Conservation (phyloP, 2,113 vertebrate genomes). For the Tringa solitaria region DNA sequence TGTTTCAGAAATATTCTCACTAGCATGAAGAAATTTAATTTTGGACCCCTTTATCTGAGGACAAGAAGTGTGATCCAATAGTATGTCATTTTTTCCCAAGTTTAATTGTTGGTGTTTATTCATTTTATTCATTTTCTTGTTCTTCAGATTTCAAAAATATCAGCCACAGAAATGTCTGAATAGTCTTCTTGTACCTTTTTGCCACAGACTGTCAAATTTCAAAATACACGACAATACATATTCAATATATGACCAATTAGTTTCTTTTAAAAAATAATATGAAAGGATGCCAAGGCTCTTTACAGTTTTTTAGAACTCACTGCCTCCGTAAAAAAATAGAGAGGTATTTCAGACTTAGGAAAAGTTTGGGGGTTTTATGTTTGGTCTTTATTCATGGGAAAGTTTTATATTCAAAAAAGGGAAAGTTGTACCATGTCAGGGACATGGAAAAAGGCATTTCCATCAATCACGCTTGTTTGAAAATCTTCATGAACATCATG, state of each 20-base stretch:
- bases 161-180: background rate
- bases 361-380: background rate
- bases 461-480: background rate
- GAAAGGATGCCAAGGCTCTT: background rate
- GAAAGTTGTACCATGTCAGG: too few species aligned
- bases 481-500: background rate
- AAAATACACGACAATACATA: background rate
- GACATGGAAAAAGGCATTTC: background rate
- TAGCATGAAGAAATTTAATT: background rate
- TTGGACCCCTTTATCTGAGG: background rate
- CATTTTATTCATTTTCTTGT: background rate
- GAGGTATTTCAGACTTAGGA: background rate
- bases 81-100: fast-evolving
- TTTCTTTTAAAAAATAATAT: background rate
- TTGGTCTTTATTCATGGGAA: too few species aligned
- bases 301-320: background rate
- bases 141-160: background rate
- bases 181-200: background rate
- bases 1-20: background rate
- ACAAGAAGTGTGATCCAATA: background rate
- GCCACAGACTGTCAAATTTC: background rate
- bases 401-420: too few species aligned
- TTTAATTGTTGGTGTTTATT: background rate
- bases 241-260: background rate
- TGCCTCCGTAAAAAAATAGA: background rate